Percentiles rank a stretch among this genome's conserved stretches.
Conservation (phyloP, 2,113 vertebrate species). For the Atherinomorus stipes region DNA sequence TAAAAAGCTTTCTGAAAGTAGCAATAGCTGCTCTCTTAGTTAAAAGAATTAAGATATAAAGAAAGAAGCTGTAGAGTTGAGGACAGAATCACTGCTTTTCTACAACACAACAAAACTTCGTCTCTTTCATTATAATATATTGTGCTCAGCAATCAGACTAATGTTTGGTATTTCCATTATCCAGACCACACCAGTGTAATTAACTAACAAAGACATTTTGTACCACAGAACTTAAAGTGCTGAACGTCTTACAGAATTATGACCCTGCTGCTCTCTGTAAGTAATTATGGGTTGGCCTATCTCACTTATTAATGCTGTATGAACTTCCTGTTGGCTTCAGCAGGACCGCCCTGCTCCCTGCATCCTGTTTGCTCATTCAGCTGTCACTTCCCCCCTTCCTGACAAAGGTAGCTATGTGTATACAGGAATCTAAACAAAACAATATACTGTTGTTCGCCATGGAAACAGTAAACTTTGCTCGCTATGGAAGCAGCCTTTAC, state of each 20-base stretch:
- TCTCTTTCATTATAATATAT: not conserved
- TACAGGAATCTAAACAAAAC: conserved; percentile 53
- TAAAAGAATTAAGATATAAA: too few species aligned
- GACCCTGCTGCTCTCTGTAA: conserved; percentile 8
- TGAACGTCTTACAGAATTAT: conserved; percentile 27
- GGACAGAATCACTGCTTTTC: not conserved
- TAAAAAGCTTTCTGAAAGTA: too few species aligned
- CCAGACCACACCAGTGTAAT: conserved; percentile 5
- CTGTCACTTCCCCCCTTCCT: conserved; percentile 72
- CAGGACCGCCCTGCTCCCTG: conserved; percentile 50
- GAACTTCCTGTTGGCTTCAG: conserved; percentile 58
- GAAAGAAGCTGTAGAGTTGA: too few species aligned
- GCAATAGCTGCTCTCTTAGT: too few species aligned
- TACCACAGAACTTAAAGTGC: conserved; percentile 18
- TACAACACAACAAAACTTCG: not conserved
- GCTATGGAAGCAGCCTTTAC: conserved; percentile 23
- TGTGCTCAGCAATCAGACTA: not conserved
- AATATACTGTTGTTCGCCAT: conserved; percentile 42
- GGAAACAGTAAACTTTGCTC: conserved; percentile 32
- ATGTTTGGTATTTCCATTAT: conserved; percentile 4
- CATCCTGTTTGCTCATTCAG: conserved; percentile 78
- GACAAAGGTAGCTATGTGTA: conserved; percentile 58
- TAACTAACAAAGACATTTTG: conserved; percentile 24
- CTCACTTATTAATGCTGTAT: conserved; percentile 60
- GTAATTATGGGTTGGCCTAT: conserved; percentile 29